Evolutionary conservation across 2,888 invertebrate genomes (phyloP).

Genomic region (Ariolimax columbianus): DNA sequence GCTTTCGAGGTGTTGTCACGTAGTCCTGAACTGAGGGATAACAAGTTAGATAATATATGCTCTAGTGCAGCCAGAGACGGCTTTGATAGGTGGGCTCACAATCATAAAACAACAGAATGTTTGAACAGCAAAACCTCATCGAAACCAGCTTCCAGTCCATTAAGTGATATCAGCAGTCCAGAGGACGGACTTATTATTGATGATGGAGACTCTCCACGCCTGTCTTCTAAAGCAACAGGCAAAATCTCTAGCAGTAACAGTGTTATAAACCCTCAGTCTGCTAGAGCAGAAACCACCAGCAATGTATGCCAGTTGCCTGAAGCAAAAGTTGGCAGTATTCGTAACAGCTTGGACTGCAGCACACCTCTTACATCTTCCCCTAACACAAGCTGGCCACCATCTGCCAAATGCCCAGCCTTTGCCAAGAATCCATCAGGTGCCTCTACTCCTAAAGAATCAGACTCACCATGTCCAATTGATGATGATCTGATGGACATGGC

Average conservation of each 20-base stretch:
- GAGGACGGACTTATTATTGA: slow-evolving; percentile 79
- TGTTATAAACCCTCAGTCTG: slow-evolving; percentile 30
- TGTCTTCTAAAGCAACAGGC: background rate
- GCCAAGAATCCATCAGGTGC: slow-evolving; percentile 34
- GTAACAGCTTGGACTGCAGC: background rate
- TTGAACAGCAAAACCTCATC: background rate
- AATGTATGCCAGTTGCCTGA: background rate
- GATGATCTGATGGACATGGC: slow-evolving; percentile 95
- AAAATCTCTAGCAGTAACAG: background rate
- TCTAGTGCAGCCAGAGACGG: background rate
- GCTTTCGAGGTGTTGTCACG: background rate
- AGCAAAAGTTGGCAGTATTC: slow-evolving; percentile 6
- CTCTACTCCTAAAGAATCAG: slow-evolving; percentile 45
- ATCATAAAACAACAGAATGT: background rate
- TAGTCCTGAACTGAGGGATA: slow-evolving; percentile 2
- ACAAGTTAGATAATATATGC: background rate
- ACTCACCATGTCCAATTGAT: slow-evolving; percentile 85
- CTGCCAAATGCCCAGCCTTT: slow-evolving; percentile 31
- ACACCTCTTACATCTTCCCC: slow-evolving; percentile 27
- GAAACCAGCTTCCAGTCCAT: slow-evolving; percentile 59
- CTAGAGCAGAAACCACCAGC: slow-evolving; percentile 13
- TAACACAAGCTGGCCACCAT: slow-evolving; percentile 3
- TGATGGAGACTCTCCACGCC: slow-evolving; percentile 62
- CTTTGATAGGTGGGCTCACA: background rate
- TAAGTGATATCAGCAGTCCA: slow-evolving; percentile 76